Percentiles rank a stretch among this genome's conserved stretches.
Evolutionary conservation across 2,888 invertebrate species (phyloP).

Genomic region (Phymatocera aterrima): DNA sequence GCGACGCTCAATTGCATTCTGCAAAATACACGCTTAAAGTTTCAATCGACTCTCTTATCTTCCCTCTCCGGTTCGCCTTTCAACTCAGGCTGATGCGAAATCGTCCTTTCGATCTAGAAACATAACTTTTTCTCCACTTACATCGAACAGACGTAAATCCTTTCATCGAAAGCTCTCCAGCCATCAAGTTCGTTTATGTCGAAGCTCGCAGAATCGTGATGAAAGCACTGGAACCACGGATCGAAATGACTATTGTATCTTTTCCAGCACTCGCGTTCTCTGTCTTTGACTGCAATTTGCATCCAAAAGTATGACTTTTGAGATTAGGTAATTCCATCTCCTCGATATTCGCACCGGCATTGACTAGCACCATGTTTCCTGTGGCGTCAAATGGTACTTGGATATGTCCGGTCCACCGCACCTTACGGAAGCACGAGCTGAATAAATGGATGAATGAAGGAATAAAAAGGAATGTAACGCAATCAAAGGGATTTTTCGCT

Average conservation of each 20-base stretch:
- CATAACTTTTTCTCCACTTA: not conserved
- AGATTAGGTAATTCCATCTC: not conserved
- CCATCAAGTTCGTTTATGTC: not conserved
- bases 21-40: slow-evolving; percentile 15
- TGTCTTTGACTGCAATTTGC: slow-evolving; percentile 13
- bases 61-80: not conserved
- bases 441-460: no score
- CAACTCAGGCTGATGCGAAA: not conserved
- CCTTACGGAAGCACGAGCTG: not conserved
- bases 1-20: slow-evolving; percentile 27
- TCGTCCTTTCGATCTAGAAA: not conserved
- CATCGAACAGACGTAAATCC: slow-evolving; percentile 2
- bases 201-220: not conserved
- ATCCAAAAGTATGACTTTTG: slow-evolving; percentile 7
- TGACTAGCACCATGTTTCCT: not conserved
- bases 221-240: not conserved
- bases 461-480: no score
- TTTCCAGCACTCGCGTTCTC: not conserved
- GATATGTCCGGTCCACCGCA: not conserved
- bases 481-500: not conserved
- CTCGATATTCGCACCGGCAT: not conserved
- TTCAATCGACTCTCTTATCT: slow-evolving; percentile 16
- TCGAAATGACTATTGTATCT: not conserved
- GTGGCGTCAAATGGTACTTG: not conserved
- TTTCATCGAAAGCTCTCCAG: slow-evolving; percentile 1